Evolutionary conservation across 2,888 invertebrate genomes (phyloP), one percentile per base, ranked within the genome.

Genomic region (Eupithecia subfuscata): DNA sequence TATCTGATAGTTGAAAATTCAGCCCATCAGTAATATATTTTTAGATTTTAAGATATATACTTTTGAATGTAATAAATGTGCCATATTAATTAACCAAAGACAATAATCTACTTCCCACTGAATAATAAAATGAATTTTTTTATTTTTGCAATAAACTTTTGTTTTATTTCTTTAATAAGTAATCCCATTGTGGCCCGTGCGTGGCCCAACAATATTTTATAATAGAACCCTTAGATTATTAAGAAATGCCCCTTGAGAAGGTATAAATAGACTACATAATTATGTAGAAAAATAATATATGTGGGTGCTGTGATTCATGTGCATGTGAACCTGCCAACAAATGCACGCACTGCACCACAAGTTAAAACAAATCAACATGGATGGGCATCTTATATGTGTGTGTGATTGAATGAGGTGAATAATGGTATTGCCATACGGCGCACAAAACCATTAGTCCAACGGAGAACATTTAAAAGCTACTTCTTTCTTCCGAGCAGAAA

Each of bases 1-100:
- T 18, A 45, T 45, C 16, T 6, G 16, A 48, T 48, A 18, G 18
- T n/a, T 48, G 18, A 18, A 48, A 48, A 48, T 48, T 48, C 18
- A 48, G 48, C 8, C 48, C n/a, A n/a, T n/a, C 48, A 22, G 22
- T 22, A 22, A 56, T 11, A 56, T 22, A 56, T 56, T 56, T 56
- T 56, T 52, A 12, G 30, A 63, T 63, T 63, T 30, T 63, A 63
- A 63, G 30, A 63, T 14, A 8, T 4, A 60, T 64, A 64, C 1
- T 34, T 67, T 37, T 37, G 9, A 52, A 52, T 56, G 11, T 12
- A 40, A 67, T 40, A 25, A 45, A 45, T 64, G 68, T 77, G 76
- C 71, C 76, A 65, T 76, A 43, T 37, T 67, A 3, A 67, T 34
- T 67, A n/a, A 67, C 43, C 67, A 68, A 68, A 68, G 68, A 68